These are phyloP conservation scores for Sebastes variabilis DNA, from an alignment of 2,797 vertebrate genomes.

Conservation along the genomic window DNA sequence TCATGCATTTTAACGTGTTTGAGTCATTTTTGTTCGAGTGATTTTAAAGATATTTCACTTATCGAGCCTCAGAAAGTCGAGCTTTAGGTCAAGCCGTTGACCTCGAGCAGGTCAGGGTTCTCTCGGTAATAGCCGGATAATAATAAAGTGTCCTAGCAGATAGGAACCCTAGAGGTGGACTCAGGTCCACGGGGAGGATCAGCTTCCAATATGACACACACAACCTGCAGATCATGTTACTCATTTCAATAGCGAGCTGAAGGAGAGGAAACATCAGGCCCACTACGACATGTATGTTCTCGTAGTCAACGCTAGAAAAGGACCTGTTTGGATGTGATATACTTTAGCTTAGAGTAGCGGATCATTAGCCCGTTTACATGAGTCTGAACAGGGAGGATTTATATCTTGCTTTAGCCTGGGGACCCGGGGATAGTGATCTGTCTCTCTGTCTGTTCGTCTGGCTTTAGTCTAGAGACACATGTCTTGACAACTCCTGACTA, in stretches of 20 bases:
- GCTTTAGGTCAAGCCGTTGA: neutral
- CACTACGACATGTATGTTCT: neutral
- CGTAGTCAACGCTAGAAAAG: neutral
- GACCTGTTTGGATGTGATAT: too few relatives aligned
- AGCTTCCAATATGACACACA: conserved; percentile 13
- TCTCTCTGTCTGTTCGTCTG: neutral
- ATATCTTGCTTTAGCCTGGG: neutral
- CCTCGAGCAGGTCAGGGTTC: neutral
- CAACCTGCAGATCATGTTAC: conserved; percentile 33
- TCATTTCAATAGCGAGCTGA: neutral
- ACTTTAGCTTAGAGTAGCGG: neutral
- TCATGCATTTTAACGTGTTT: neutral
- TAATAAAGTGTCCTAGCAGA: neutral
- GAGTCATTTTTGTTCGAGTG: neutral
- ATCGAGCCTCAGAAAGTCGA: neutral
- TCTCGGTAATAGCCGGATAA: neutral
- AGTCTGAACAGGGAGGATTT: neutral
- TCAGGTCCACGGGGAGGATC: conserved; percentile 34
- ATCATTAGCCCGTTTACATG: neutral
- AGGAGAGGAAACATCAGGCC: neutral
- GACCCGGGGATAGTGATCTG: neutral
- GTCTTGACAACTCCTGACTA: neutral
- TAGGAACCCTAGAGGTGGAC: conserved; percentile 26
- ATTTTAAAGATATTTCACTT: neutral
- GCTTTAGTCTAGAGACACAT: neutral